phyloP scores from a whole-genome alignment of 2,888 invertebrate genomes.

The Doris montereyensis region DNA sequence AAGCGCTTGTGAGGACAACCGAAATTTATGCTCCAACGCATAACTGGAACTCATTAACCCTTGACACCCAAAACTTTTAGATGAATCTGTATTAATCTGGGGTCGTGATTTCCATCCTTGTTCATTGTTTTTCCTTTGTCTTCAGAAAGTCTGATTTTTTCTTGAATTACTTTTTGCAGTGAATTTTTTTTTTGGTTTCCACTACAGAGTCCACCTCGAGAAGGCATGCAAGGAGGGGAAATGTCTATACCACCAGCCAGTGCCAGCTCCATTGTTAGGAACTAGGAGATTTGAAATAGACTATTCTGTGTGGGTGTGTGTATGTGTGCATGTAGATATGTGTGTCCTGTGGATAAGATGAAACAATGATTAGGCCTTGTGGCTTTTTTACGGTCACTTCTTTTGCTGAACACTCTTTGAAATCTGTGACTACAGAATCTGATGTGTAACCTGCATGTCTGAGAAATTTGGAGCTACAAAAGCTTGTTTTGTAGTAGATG shows the following conservation, averaged over 20 bases:
- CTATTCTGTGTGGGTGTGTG: too few species aligned
- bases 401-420: not conserved
- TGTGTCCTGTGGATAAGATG: not conserved
- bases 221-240: constrained; percentile 71
- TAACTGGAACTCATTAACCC: too few species aligned
- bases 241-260: constrained; percentile 71
- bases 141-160: not conserved
- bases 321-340: not conserved
- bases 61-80: too few species aligned
- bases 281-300: not conserved
- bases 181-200: too few species aligned
- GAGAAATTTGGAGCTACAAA: too few species aligned
- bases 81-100: not conserved
- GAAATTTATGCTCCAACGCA: too few species aligned
- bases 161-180: not conserved
- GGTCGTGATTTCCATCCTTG: too few species aligned
- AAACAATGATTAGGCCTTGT: not conserved
- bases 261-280: constrained; percentile 54
- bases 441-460: too few species aligned
- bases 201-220: constrained; percentile 73
- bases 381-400: not conserved
- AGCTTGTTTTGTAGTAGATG: too few species aligned
- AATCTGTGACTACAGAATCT: not conserved
- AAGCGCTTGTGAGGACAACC: too few species aligned
- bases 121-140: not conserved